phyloP scores from a whole-genome alignment of 37 sponge, comb jelly and placozoan genomes.

The Agelas oroides region DNA sequence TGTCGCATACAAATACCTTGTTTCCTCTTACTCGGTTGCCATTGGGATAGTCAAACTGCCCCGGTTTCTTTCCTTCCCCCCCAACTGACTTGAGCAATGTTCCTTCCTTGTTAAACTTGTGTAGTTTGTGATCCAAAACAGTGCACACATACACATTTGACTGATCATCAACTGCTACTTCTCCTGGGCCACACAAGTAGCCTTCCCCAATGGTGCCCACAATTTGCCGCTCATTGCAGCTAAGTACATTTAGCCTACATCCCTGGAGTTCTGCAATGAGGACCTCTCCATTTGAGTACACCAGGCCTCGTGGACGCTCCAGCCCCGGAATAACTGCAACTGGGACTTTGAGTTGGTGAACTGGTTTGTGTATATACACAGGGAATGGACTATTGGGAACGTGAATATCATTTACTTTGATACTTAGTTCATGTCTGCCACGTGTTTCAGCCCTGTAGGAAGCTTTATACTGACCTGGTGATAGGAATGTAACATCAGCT shows the following conservation, averaged over 20 bases:
- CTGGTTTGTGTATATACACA: not conserved
- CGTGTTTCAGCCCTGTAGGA: not conserved
- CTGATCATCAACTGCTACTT: not conserved
- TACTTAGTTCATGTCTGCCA: not conserved
- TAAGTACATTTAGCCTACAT: not conserved
- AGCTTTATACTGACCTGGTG: not conserved
- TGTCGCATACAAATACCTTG: slow-evolving; percentile 24
- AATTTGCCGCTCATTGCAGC: not conserved
- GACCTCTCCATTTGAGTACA: not conserved
- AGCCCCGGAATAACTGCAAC: not conserved
- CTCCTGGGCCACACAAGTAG: not conserved
- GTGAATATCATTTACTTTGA: slow-evolving; percentile 10
- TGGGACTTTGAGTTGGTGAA: not conserved
- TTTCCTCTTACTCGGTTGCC: not conserved
- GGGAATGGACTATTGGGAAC: not conserved
- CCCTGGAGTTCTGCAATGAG: not conserved
- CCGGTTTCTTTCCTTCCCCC: too few species aligned
- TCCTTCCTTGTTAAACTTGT: slow-evolving; percentile 1
- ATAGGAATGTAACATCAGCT: not conserved
- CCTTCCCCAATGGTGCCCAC: not conserved
- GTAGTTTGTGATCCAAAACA: not conserved
- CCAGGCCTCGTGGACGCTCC: not conserved
- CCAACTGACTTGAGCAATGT: not conserved
- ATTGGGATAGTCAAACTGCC: not conserved
- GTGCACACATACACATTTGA: slow-evolving; percentile 19